Conservation (phyloP, 2,888 invertebrate genomes). For the Polietes domitor region DNA sequence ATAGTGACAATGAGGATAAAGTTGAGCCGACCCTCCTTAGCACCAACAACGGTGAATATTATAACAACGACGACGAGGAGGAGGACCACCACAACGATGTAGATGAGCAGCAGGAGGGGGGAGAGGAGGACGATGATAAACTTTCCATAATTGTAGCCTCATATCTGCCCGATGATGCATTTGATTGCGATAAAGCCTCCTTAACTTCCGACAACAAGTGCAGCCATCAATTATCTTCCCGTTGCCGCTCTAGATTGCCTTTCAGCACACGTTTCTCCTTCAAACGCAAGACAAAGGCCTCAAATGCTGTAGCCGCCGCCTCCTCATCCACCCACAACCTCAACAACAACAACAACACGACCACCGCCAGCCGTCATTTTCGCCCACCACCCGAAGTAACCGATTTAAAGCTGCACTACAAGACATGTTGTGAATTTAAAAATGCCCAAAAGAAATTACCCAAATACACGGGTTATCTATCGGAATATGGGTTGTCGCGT, state of each 20-base stretch:
- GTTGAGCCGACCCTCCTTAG: background rate
- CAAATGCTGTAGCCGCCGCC: conserved; percentile 55
- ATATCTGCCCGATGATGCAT: conserved; percentile 74
- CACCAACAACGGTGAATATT: background rate
- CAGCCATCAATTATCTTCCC: conserved; percentile 23
- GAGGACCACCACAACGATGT: conserved; percentile 73
- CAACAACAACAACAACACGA: background rate
- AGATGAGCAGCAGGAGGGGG: conserved; percentile 44
- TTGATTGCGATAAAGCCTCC: conserved; percentile 63
- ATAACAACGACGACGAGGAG: conserved; percentile 64
- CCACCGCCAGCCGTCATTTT: conserved; percentile 41
- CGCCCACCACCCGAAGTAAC: conserved; percentile 70
- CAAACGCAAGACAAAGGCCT: conserved; percentile 69
- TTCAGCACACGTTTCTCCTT: conserved; percentile 76
- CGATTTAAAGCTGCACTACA: conserved; percentile 77
- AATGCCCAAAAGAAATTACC: conserved; percentile 80
- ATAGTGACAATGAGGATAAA: conserved; percentile 39
- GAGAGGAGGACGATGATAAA: conserved; percentile 76
- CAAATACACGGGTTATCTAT: conserved; percentile 82
- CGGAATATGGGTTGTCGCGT: conserved; percentile 82
- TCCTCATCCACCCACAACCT: conserved; percentile 45
- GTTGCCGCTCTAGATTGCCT: conserved; percentile 50
- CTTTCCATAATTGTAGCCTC: conserved; percentile 79
- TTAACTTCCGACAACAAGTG: conserved; percentile 44
- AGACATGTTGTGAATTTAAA: conserved; percentile 81